These are phyloP conservation scores for Bungarus multicinctus DNA, from an alignment of 2,113 vertebrate species.

Conservation along the genomic window DNA sequence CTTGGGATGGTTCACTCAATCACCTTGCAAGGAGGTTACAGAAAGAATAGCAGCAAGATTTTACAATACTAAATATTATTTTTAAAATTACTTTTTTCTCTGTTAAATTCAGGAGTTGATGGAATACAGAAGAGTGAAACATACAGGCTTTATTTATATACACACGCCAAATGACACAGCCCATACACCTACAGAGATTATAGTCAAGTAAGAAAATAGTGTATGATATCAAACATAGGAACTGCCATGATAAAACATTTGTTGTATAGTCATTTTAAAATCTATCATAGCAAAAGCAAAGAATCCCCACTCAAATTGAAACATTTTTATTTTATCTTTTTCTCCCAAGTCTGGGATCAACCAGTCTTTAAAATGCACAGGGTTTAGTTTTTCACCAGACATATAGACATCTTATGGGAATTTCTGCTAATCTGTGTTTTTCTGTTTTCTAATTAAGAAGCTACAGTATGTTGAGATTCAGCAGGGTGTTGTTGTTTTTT, in stretches of 20 bases:
- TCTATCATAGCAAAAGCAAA: background rate
- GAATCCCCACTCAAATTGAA: background rate
- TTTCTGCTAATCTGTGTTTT: background rate
- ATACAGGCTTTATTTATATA: conserved; percentile 42
- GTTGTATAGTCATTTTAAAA: background rate
- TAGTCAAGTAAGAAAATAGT: conserved; percentile 25
- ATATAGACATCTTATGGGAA: background rate
- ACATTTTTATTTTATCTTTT: background rate
- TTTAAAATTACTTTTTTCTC: conserved; percentile 57
- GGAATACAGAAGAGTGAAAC: conserved; percentile 36
- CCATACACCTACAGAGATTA: conserved; percentile 36
- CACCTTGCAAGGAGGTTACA: conserved; percentile 37
- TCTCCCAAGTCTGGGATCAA: background rate
- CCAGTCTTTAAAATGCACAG: background rate
- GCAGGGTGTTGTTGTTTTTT: background rate
- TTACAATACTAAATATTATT: conserved; percentile 58
- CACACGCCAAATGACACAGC: conserved; percentile 39
- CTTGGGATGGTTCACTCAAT: conserved; percentile 47
- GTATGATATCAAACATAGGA: conserved; percentile 33
- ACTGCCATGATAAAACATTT: background rate
- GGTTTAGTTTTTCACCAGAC: background rate
- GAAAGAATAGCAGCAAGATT: conserved; percentile 53
- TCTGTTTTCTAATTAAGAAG: background rate
- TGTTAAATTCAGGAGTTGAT: conserved; percentile 46
- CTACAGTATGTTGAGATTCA: background rate